These are phyloP conservation scores for Salvelinus alpinus DNA, from an alignment of 2,113 vertebrate species.

Conservation along the genomic window DNA sequence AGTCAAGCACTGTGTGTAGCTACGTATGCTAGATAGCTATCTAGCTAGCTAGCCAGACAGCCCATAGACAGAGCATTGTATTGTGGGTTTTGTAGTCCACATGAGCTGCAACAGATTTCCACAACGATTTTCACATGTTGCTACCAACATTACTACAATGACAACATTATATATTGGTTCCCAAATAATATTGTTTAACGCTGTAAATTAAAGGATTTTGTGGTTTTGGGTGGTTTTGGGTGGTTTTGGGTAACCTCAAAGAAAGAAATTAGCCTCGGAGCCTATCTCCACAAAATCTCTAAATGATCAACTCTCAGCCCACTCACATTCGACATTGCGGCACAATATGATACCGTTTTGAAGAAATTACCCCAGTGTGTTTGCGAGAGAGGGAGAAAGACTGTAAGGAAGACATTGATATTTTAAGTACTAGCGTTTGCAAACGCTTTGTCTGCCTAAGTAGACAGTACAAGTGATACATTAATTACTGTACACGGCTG, in stretches of 20 bases:
- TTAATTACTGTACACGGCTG: neutral
- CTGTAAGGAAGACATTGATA: conserved; percentile 9
- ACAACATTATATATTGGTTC: too few relatives aligned
- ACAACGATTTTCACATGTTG: too few relatives aligned
- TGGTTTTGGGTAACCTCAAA: conserved; percentile 43
- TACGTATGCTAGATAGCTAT: too few relatives aligned
- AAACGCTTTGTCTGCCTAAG: conserved; percentile 1
- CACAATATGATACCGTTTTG: conserved; percentile 46
- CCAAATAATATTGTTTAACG: too few relatives aligned
- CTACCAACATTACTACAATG: too few relatives aligned
- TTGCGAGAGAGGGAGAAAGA: conserved; percentile 15
- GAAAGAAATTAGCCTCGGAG: conserved; percentile 70
- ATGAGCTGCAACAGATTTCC: too few relatives aligned
- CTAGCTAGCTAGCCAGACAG: too few relatives aligned
- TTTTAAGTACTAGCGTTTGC: conserved; percentile 36
- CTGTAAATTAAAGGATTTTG: too few relatives aligned
- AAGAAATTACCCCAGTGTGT: conserved; percentile 46
- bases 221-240: too few relatives aligned
- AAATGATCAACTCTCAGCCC: conserved; percentile 69
- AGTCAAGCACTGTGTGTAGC: too few relatives aligned
- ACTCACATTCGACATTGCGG: conserved; percentile 62
- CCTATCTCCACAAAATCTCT: conserved; percentile 69
- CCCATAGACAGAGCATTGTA: too few relatives aligned
- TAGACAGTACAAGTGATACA: neutral
- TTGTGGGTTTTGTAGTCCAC: too few relatives aligned